Evolutionary conservation across 2,888 invertebrate species (phyloP), one percentile per base, ranked within the genome.

Genomic region (Portevinia maculata): DNA sequence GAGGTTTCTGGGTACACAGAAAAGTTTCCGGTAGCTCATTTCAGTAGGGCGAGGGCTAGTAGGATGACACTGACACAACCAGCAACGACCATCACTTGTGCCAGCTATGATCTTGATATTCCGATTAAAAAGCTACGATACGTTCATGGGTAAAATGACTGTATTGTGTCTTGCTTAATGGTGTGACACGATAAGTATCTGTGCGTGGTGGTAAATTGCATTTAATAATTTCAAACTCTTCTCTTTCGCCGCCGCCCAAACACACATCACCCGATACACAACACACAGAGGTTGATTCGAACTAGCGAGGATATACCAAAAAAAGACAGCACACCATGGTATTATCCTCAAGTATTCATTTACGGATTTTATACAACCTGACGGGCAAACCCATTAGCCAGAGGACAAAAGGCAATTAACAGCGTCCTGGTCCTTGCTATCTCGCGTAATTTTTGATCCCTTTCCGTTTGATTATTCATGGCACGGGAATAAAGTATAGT

Each of bases 381-480:
- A 83, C 83, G 83, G 83, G 71, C 78, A 67, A 83, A 83, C 78
- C 83, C 83, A 83, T 83, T 83, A 83, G 83, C 83, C 71, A 78
- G 78, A 83, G 83, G 83, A 83, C 83, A 83, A 83, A 78, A 83
- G 83, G 73, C 83, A 83, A 83, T 83, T 83, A 83, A 83, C 83
- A 83, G 60, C 62, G 65, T 78, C 52, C 78, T 64, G 50, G 67
- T 34, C 71, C 62, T 60, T 65, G 59, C 64, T 60, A 64, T 76
- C 81, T 53, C 83, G 78, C 76, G 83, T 78, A 78, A 76, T 83
- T 83, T 83, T 62, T 73, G 83, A 78, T 83, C 83, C 83, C 50
- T 67, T 83, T 78, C 39, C 65, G 71, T 78, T 83, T 78, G 83
- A 83, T 83, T 83, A 83, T 83, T 83, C 83, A 83, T 83, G 83